These are phyloP conservation scores for Apis dorsata DNA, from an alignment of 1,140 invertebrate genomes.

Conservation along the genomic window DNA sequence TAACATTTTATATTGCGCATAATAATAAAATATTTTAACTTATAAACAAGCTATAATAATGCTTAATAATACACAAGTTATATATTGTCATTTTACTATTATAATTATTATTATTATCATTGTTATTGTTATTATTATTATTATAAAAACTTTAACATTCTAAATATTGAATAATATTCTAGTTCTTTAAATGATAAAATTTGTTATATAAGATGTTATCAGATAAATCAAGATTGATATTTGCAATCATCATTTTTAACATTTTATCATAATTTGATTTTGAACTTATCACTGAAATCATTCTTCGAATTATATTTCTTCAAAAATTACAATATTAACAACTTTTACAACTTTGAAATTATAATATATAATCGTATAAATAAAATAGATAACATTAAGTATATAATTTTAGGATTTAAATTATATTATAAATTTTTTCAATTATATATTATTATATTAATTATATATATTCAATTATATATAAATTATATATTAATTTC, in stretches of 20 bases:
- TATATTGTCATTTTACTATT: neutral
- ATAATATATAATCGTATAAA: neutral
- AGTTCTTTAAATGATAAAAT: neutral
- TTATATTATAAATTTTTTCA: too few species aligned
- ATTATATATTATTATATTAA: neutral
- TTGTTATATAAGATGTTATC: constrained; percentile 11
- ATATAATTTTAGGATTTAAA: neutral
- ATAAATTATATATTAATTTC: neutral
- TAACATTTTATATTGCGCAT: neutral
- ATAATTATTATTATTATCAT: too few species aligned
- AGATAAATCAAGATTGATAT: neutral
- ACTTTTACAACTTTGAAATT: neutral
- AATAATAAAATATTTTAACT: neutral
- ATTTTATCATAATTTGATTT: neutral
- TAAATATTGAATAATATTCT: too few species aligned
- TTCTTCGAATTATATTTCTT: neutral
- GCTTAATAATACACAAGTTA: neutral
- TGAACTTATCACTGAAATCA: too few species aligned
- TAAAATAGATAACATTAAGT: neutral
- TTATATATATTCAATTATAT: neutral
- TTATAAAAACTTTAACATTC: neutral
- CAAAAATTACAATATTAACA: neutral
- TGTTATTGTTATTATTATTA: neutral
- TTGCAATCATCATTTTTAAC: neutral
- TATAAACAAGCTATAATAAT: too few species aligned